phyloP scores from a whole-genome alignment of 2,113 vertebrate genomes.

The Elgaria multicarinata region DNA sequence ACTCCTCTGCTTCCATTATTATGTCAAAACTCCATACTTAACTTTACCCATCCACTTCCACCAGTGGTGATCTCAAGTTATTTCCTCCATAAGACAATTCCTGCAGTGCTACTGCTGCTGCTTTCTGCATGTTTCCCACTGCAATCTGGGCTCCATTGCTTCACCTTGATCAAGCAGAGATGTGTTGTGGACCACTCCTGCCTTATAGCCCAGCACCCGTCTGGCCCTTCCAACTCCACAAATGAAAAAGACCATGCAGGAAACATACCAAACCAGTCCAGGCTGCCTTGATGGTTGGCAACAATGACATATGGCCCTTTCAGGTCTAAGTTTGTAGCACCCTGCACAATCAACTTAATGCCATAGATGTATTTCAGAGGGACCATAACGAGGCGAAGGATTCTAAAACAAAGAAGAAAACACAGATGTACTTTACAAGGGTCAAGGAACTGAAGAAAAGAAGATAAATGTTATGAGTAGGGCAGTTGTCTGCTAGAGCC shows the following conservation, averaged over 20 bases:
- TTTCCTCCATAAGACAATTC: neutral
- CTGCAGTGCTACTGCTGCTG: neutral
- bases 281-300: slow-evolving; percentile 3
- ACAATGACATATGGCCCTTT: slow-evolving; percentile 16
- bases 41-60: neutral
- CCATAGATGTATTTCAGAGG: slow-evolving; percentile 21
- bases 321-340: neutral
- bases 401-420: neutral
- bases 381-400: neutral
- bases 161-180: neutral
- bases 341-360: slow-evolving; percentile 15
- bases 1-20: neutral
- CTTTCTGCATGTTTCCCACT: no score
- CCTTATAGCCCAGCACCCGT: neutral
- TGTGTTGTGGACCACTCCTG: neutral
- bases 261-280: slow-evolving; percentile 32
- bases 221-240: neutral
- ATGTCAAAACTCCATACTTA: no score
- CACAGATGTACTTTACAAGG: neutral
- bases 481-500: neutral
- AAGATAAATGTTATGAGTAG: neutral
- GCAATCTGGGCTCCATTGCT: no score
- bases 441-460: neutral
- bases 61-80: neutral
- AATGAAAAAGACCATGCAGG: neutral